Evolutionary conservation across 2,888 invertebrate species (phyloP).

Genomic region (Aporophyla lueneburgensis): DNA sequence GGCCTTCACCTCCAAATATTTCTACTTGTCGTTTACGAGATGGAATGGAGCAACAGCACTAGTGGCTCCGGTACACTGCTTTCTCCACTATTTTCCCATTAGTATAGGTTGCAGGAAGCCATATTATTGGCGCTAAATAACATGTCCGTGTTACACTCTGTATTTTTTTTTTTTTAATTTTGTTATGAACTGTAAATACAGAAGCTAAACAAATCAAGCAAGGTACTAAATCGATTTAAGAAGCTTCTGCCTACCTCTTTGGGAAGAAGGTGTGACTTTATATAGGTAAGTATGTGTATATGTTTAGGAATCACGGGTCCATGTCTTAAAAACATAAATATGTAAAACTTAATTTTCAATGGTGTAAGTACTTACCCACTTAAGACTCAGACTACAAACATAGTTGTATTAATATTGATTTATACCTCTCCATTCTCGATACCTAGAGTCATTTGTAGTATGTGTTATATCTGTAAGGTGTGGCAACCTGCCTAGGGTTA

Average conservation of each 20-base stretch:
- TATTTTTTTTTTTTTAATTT: too few relatives aligned
- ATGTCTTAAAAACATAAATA: not conserved
- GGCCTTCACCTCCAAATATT: not conserved
- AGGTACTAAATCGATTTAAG: too few relatives aligned
- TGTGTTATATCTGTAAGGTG: conserved; percentile 75
- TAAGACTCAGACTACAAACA: conserved; percentile 73
- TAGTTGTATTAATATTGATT: conserved; percentile 79
- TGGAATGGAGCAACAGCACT: not conserved
- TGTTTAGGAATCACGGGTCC: not conserved
- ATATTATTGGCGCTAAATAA: not conserved
- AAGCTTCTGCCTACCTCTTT: too few relatives aligned
- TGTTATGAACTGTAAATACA: too few relatives aligned
- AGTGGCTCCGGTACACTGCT: too few relatives aligned
- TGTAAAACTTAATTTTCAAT: conserved; percentile 1
- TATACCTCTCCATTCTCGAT: conserved; percentile 76
- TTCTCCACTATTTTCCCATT: too few relatives aligned
- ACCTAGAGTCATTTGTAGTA: conserved; percentile 77
- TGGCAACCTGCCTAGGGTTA: conserved; percentile 64
- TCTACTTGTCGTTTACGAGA: not conserved
- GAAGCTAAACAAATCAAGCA: not conserved
- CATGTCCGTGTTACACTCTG: too few relatives aligned
- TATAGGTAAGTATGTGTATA: too few relatives aligned
- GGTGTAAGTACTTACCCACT: conserved; percentile 57
- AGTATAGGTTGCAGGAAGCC: not conserved
- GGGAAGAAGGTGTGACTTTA: too few relatives aligned